phyloP scores from a whole-genome alignment of 2,797 vertebrate genomes.

The Alauda arvensis region DNA sequence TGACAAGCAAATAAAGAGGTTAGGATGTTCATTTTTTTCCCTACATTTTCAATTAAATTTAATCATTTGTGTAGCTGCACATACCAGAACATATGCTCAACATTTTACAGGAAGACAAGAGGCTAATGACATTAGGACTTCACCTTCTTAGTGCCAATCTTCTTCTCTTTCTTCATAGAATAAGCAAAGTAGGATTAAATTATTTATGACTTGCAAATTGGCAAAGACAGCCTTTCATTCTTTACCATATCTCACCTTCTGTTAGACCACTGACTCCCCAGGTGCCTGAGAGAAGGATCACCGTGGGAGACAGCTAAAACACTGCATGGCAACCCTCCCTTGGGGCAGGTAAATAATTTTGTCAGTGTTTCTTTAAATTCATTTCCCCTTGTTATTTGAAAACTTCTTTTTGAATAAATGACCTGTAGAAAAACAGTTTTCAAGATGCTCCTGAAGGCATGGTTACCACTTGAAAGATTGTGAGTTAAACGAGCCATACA shows the following conservation, averaged over 20 bases:
- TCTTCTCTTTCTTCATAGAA: not conserved
- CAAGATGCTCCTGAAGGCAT: not conserved
- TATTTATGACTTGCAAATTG: not conserved
- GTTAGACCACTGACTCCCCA: not conserved
- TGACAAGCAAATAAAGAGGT: not conserved
- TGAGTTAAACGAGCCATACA: not conserved
- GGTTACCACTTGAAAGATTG: not conserved
- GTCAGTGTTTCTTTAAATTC: not conserved
- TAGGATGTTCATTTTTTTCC: not conserved
- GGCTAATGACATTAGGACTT: not conserved
- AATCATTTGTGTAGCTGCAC: not conserved
- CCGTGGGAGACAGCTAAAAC: not conserved
- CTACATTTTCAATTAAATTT: not conserved
- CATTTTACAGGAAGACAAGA: not conserved
- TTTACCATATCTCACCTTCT: not conserved
- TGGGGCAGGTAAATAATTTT: not conserved
- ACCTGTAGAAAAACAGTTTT: not conserved
- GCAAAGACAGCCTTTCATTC: not conserved
- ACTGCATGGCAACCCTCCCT: not conserved
- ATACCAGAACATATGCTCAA: not conserved
- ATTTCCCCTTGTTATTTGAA: not conserved
- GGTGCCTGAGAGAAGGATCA: not conserved
- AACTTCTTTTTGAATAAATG: not conserved
- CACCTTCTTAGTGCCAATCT: not conserved
- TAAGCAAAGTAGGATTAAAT: not conserved